Percentiles rank a stretch among this genome's conserved stretches.
phyloP scores from a whole-genome alignment of 2,888 invertebrate genomes.

The Drosophila paracracens region DNA sequence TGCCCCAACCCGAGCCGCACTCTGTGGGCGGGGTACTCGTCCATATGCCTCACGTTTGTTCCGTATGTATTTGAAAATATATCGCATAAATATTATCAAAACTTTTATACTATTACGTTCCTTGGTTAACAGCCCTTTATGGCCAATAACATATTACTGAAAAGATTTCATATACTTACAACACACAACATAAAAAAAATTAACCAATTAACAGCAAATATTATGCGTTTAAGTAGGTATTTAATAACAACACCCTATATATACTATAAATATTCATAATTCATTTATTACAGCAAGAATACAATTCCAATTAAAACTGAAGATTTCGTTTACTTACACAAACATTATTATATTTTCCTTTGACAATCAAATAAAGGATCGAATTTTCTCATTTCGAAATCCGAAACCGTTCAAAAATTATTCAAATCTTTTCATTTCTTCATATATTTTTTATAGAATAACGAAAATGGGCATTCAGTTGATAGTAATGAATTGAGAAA shows the following conservation, averaged over 20 bases:
- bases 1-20: slow-evolving; percentile 89
- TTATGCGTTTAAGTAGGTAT: slow-evolving; percentile 74
- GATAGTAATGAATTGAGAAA: slow-evolving; percentile 85
- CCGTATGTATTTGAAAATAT: slow-evolving; percentile 85
- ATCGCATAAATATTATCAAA: slow-evolving; percentile 32
- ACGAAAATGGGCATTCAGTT: slow-evolving; percentile 85
- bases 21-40: slow-evolving; percentile 94
- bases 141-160: slow-evolving; percentile 48
- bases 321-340: slow-evolving; percentile 27
- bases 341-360: slow-evolving; percentile 25
- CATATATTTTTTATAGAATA: slow-evolving; percentile 84
- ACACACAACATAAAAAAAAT: slow-evolving; percentile 29
- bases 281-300: slow-evolving; percentile 67
- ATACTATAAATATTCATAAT: slow-evolving; percentile 36
- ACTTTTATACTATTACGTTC: slow-evolving; percentile 51
- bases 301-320: slow-evolving; percentile 50
- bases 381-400: slow-evolving; percentile 37
- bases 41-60: slow-evolving; percentile 96
- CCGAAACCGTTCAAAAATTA: slow-evolving; percentile 56
- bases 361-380: slow-evolving; percentile 19
- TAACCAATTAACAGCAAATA: slow-evolving; percentile 31
- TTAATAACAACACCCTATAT: slow-evolving; percentile 48
- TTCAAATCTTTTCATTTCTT: slow-evolving; percentile 77
- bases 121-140: slow-evolving; percentile 59
- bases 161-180: slow-evolving; percentile 28